Evolutionary conservation across 2,113 vertebrate species (phyloP).

Genomic region (Turdus rufiventris): DNA sequence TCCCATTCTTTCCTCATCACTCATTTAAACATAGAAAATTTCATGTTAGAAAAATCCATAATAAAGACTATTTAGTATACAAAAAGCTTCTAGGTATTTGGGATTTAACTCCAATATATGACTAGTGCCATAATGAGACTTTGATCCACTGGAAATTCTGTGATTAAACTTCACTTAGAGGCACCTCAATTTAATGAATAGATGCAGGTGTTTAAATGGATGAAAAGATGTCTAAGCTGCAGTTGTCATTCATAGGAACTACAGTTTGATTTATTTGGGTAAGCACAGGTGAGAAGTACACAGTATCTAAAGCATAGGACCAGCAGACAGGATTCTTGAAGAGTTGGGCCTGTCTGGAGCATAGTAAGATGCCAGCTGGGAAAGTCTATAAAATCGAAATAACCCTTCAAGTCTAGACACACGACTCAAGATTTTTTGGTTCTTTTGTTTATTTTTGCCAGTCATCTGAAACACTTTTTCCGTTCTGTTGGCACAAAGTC

Average conservation of each 20-base stretch:
- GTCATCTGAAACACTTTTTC: background rate
- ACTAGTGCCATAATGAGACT: background rate
- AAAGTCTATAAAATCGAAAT: background rate
- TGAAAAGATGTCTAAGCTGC: background rate
- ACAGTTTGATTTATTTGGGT: background rate
- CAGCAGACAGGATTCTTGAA: background rate
- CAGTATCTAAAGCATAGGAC: background rate
- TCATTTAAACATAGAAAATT: background rate
- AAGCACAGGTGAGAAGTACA: background rate
- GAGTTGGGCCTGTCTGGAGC: background rate
- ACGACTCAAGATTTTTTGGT: background rate
- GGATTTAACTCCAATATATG: background rate
- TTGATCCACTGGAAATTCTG: background rate
- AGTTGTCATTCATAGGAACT: background rate
- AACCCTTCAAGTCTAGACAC: background rate
- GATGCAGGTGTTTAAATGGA: background rate
- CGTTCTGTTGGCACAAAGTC: background rate
- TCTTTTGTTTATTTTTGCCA: background rate
- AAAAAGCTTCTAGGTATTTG: background rate
- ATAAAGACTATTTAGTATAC: background rate
- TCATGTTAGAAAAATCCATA: background rate
- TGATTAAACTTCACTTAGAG: background rate
- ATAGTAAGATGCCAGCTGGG: background rate
- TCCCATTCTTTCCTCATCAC: background rate
- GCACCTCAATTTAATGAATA: background rate